A percentile compares a stretch with the other conserved stretches of the same genome.
Conservation (phyloP, 1,140 invertebrate species). For the Conus ventricosus region DNA sequence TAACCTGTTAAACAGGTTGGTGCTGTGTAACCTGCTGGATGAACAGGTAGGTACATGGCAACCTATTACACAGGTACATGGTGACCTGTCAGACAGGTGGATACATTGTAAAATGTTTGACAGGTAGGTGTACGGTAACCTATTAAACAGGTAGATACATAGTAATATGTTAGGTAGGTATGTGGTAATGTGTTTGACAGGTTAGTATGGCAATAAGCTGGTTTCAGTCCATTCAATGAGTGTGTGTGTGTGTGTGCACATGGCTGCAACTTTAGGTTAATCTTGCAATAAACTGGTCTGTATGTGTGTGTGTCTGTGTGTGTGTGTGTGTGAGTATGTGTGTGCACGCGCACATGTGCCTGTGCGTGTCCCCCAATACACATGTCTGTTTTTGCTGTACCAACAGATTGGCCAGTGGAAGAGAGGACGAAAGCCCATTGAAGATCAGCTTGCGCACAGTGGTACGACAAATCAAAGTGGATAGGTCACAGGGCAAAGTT, state of each 20-base stretch:
- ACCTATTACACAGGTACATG: background rate
- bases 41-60: too few species aligned
- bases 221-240: background rate
- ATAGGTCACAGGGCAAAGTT: constrained; percentile 51
- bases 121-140: too few species aligned
- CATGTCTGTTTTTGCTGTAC: background rate
- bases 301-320: too few species aligned
- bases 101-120: too few species aligned
- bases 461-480: constrained; percentile 56
- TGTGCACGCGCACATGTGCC: background rate
- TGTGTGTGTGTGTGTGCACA: background rate
- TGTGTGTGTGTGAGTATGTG: background rate
- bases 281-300: background rate
- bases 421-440: constrained; percentile 46
- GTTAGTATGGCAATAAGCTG: too few species aligned
- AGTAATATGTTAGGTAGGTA: too few species aligned
- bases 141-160: too few species aligned
- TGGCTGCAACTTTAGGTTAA: background rate
- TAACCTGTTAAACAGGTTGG: too few species aligned
- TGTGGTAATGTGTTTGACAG: too few species aligned
- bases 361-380: background rate
- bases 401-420: constrained; percentile 52
- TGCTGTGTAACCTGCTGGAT: too few species aligned
- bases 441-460: constrained; percentile 53
- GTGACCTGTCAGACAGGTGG: background rate